These are phyloP conservation scores for Yponomeuta evonymella DNA, from an alignment of 2,888 invertebrate species.

Conservation along the genomic window DNA sequence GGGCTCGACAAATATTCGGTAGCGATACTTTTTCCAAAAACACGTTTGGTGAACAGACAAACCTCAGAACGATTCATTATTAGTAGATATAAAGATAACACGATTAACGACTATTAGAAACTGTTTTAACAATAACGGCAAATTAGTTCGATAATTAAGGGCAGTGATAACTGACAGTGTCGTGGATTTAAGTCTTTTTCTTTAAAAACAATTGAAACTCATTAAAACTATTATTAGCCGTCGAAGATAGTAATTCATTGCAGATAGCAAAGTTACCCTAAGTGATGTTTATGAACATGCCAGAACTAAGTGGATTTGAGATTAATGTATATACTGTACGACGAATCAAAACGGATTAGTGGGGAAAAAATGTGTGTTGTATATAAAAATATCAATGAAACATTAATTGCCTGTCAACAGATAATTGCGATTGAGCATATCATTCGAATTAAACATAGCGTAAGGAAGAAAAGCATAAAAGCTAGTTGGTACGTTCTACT, in stretches of 20 bases:
- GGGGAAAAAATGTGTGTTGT: background rate
- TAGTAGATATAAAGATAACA: constrained; percentile 42
- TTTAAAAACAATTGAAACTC: constrained; percentile 23
- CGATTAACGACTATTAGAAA: constrained; percentile 55
- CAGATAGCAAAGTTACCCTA: background rate
- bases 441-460: background rate
- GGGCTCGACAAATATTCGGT: background rate
- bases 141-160: constrained; percentile 49
- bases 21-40: background rate
- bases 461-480: constrained; percentile 6
- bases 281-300: background rate
- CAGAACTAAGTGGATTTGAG: background rate
- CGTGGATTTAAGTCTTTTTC: constrained; percentile 38
- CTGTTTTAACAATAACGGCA: constrained; percentile 56
- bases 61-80: background rate
- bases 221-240: background rate
- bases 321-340: background rate
- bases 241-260: background rate
- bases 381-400: background rate
- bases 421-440: background rate
- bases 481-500: constrained; percentile 6
- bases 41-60: background rate
- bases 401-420: background rate
- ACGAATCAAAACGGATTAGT: background rate
- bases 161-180: constrained; percentile 61